Evolutionary conservation across 1,140 invertebrate genomes (phyloP).

Genomic region (Conopomorpha cramerella): DNA sequence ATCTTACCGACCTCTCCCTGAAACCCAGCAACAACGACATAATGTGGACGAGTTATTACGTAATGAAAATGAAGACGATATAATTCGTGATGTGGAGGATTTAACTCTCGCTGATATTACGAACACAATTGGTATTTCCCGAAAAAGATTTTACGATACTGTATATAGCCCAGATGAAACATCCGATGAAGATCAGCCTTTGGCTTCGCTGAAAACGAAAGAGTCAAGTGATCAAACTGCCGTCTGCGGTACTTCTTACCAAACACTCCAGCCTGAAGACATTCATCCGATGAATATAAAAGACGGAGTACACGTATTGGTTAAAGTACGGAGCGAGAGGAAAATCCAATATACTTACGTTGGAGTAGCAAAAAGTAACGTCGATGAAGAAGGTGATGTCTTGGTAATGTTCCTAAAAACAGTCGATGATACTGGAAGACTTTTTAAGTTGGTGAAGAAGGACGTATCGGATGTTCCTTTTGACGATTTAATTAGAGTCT

Average conservation of each 20-base stretch:
- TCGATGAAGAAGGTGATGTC: conserved; percentile 4
- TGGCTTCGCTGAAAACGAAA: neutral
- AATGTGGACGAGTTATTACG: no score
- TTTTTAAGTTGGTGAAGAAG: conserved; percentile 10
- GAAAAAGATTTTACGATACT: no score
- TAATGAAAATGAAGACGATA: neutral
- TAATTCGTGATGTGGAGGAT: no score
- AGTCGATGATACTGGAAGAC: conserved; percentile 4
- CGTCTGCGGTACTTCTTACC: neutral
- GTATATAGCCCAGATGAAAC: no score
- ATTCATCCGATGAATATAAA: conserved; percentile 1
- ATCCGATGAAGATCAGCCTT: no score
- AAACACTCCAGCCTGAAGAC: no score
- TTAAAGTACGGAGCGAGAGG: conserved; percentile 2
- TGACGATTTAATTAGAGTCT: conserved; percentile 7
- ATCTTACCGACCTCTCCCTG: conserved; percentile 3
- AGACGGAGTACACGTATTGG: conserved; percentile 1
- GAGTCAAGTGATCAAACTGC: neutral
- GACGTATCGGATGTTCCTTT: conserved; percentile 7
- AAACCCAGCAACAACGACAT: neutral
- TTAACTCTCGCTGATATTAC: no score
- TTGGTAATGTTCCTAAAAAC: conserved; percentile 7
- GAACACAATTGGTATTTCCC: no score
- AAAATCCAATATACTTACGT: conserved; percentile 1
- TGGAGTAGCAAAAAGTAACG: conserved; percentile 4